These are phyloP conservation scores for Hyposmocoma kahamanoa DNA, from an alignment of 1,140 invertebrate species.

Conservation along the genomic window DNA sequence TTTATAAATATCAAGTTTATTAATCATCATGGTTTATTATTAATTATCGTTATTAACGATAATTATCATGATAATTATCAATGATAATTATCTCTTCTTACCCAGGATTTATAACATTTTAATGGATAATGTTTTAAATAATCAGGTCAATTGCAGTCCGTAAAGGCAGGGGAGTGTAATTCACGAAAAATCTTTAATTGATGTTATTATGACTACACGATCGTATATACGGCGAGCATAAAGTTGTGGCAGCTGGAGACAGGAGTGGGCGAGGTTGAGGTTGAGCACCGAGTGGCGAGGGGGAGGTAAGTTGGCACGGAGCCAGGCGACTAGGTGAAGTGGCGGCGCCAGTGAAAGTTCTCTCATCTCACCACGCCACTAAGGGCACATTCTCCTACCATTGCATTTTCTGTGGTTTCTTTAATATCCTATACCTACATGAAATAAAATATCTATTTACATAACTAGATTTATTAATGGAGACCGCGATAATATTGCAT, in stretches of 20 bases:
- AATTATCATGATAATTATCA: too few species aligned
- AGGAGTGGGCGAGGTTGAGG: constrained; percentile 6
- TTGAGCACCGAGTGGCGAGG: constrained; percentile 1
- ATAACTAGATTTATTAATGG: too few species aligned
- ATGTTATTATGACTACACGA: not conserved
- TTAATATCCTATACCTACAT: too few species aligned
- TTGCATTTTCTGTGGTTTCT: too few species aligned
- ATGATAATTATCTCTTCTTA: too few species aligned
- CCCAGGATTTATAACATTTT: too few species aligned
- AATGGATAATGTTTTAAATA: not conserved
- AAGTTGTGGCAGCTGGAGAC: not conserved
- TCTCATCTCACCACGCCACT: not conserved
- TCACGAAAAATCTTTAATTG: not conserved
- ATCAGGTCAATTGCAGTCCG: not conserved
- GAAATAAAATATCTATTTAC: too few species aligned
- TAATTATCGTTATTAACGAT: too few species aligned
- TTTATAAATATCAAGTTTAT: too few species aligned
- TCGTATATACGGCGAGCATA: not conserved
- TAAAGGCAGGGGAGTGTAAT: not conserved
- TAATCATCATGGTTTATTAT: too few species aligned
- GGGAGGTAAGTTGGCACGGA: constrained; percentile 30
- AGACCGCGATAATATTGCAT: too few species aligned
- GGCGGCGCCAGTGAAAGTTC: constrained; percentile 56
- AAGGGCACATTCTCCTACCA: too few species aligned
- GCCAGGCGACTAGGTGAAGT: constrained; percentile 59